phyloP scores from a whole-genome alignment of 2,113 vertebrate genomes.

The Globicephala melas region DNA sequence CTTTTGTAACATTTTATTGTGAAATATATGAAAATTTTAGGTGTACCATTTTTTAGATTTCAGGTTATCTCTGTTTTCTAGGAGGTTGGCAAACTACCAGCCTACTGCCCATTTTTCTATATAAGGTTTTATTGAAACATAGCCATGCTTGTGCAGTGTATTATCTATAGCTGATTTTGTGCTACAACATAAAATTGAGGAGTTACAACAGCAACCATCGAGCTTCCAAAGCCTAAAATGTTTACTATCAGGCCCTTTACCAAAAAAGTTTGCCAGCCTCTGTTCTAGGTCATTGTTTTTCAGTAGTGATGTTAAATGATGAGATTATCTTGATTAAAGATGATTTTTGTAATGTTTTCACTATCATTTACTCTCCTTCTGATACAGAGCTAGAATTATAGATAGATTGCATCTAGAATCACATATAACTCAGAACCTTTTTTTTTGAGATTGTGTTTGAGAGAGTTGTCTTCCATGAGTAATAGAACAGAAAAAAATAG shows the following conservation, averaged over 20 bases:
- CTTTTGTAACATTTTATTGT: not conserved
- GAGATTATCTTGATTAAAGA: not conserved
- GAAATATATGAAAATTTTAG: not conserved
- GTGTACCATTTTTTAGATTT: not conserved
- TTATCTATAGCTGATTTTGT: not conserved
- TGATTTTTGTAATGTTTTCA: not conserved
- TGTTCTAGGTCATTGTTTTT: not conserved
- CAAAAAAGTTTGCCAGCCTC: too few relatives aligned
- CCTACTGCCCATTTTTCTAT: not conserved
- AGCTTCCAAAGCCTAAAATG: not conserved
- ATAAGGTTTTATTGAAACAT: not conserved
- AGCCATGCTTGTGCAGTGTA: not conserved
- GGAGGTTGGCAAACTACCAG: not conserved
- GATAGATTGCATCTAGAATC: not conserved
- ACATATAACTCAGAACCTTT: not conserved
- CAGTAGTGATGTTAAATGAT: not conserved
- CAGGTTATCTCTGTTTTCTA: not conserved
- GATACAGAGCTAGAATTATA: not conserved
- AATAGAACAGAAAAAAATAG: not conserved
- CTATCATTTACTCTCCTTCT: not conserved
- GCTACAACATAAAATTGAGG: not conserved
- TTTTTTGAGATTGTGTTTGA: not conserved
- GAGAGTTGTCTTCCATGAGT: not conserved
- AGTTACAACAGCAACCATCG: not conserved
- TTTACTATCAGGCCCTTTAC: not conserved